Percentiles rank a stretch among this genome's conserved stretches.
Evolutionary conservation across 2,888 invertebrate species (phyloP).

Genomic region (Corythucha ciliata): DNA sequence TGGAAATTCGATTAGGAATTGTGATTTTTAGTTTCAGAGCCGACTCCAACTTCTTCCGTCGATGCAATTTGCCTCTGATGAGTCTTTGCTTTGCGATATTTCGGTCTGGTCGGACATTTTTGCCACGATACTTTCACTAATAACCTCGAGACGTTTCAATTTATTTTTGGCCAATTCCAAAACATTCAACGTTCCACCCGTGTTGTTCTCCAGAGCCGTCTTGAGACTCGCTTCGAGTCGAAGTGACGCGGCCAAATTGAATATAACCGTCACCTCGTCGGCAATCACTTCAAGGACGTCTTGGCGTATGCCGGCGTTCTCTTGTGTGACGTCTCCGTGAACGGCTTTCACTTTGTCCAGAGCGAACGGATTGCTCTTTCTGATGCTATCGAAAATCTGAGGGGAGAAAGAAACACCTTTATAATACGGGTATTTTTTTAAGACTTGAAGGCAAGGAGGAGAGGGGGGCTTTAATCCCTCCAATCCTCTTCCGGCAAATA

Average conservation of each 20-base stretch:
- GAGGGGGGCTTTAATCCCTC: too few species aligned
- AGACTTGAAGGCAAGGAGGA: too few species aligned
- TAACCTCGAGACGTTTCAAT: constrained; percentile 60
- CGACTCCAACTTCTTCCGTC: too few species aligned
- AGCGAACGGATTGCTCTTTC: constrained; percentile 56
- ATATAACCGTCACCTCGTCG: constrained; percentile 69
- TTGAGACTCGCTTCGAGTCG: constrained; percentile 80
- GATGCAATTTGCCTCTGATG: too few species aligned
- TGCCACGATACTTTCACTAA: background rate
- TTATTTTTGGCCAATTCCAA: constrained; percentile 65
- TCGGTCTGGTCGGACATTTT: background rate
- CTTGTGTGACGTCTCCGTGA: constrained; percentile 60
- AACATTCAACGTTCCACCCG: constrained; percentile 70
- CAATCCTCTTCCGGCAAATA: too few species aligned
- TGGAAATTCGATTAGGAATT: too few species aligned
- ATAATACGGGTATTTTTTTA: too few species aligned
- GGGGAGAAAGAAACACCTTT: too few species aligned
- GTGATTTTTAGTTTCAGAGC: too few species aligned
- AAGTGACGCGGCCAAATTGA: constrained; percentile 87
- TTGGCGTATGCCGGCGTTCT: constrained; percentile 55
- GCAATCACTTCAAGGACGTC: constrained; percentile 51
- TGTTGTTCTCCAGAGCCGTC: constrained; percentile 83
- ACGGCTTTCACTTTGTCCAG: constrained; percentile 67
- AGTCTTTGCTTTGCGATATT: too few species aligned
- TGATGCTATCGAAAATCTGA: constrained; percentile 29